These are phyloP conservation scores for Idris sp. DNA, from an alignment of 1,140 invertebrate species.

Conservation along the genomic window DNA sequence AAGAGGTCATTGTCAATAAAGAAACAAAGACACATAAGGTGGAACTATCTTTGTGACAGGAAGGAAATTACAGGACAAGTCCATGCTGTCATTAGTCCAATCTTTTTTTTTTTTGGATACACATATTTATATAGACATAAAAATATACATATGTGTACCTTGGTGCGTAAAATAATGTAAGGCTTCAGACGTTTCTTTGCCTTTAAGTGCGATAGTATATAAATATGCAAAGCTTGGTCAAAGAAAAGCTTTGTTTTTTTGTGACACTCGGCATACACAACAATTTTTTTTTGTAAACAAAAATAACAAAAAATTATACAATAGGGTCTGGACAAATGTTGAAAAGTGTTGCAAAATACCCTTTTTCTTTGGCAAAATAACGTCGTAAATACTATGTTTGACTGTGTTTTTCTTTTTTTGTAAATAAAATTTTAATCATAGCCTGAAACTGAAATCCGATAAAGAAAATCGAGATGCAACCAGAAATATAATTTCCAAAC, in stretches of 20 bases:
- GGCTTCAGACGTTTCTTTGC: slow-evolving; percentile 16
- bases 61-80: slow-evolving; percentile 1
- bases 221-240: slow-evolving; percentile 46
- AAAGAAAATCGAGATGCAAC: slow-evolving; percentile 4
- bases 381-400: no score
- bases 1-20: slow-evolving; percentile 10
- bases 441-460: slow-evolving; percentile 45
- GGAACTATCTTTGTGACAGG: slow-evolving; percentile 5
- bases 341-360: slow-evolving; percentile 36
- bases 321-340: slow-evolving; percentile 20
- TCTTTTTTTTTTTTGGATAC: no score
- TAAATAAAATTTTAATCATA: slow-evolving; percentile 14
- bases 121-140: slow-evolving; percentile 20
- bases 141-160: slow-evolving; percentile 8
- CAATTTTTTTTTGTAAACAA: no score
- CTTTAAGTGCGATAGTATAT: slow-evolving; percentile 32
- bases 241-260: slow-evolving; percentile 27
- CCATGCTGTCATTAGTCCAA: slow-evolving; percentile 20
- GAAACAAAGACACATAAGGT: slow-evolving; percentile 21
- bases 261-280: slow-evolving; percentile 49
- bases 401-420: no score
- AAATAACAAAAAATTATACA: not conserved
- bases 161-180: slow-evolving; percentile 12
- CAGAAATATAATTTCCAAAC: not conserved
- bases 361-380: slow-evolving; percentile 34